Evolutionary conservation across 2,888 invertebrate genomes (phyloP), one percentile per base, ranked within the genome.

Genomic region (Patella pellucida): DNA sequence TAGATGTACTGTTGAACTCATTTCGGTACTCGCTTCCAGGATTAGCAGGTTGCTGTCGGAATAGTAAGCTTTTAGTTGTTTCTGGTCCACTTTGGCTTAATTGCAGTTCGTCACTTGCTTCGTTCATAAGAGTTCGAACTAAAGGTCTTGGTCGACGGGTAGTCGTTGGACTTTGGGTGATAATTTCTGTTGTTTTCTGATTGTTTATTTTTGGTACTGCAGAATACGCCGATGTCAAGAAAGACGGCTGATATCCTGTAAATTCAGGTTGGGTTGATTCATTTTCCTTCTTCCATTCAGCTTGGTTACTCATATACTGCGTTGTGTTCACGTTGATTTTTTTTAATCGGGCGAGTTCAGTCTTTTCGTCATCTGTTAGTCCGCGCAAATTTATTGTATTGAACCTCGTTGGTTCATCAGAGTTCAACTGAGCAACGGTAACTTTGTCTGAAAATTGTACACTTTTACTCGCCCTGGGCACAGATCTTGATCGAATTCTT

Each of bases 391-490:
- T 71, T 15, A 84, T 82, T 52, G 84, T 85, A 52, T 82, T 80
- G 12, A 85, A 73, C 56, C 83, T 69, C 15, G 85, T 69, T 15
- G 82, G 81, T 15, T 83, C 84, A 52, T 79, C 81, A 52, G 85
- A 84, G 7, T 82, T 79, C 69, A 85, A 83, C n/a, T 83, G 81
- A 16, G 87, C 87, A 11, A 88, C 85, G 11, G 81, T 85, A 41
- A 88, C 82, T 69, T 82, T 84, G 69, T 85, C 85, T 41, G 82
- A 79, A 78, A 88, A 88, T 74, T 84, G 83, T 1, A 88, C 88
- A 73, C 76, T 85, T 78, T 87, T 87, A 3, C 75, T 68, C 72
- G 78, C 68, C 41, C 69, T 70, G 27, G 75, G 68, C 0, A 67
- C n/a, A 2, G 76, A 73, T 62, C 73, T 67, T 52, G 56, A 51